These are phyloP conservation scores for Neolamprologus devosi DNA, from an alignment of 2,113 vertebrate species.

Conservation along the genomic window DNA sequence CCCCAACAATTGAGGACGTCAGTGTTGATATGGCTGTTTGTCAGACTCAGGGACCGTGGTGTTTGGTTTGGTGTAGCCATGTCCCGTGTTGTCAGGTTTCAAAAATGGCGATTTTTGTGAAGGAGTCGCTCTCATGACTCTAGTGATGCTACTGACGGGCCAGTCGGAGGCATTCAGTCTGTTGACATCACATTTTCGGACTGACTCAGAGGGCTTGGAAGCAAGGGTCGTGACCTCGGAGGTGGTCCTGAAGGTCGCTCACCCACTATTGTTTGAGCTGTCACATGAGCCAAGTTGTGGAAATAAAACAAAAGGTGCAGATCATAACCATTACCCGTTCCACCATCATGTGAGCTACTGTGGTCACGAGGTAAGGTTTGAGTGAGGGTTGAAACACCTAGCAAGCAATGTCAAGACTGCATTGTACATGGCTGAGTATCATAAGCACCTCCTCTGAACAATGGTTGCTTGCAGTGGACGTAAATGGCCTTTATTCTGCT, in stretches of 20 bases:
- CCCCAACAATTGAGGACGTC: neutral
- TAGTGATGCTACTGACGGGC: rapidly evolving
- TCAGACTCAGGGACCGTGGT: neutral
- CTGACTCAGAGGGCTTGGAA: neutral
- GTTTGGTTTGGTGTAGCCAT: neutral
- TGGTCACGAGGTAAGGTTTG: neutral
- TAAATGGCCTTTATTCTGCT: neutral
- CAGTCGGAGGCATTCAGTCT: neutral
- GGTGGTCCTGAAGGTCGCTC: rapidly evolving
- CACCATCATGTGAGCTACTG: neutral
- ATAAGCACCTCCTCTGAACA: neutral
- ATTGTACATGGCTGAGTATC: neutral
- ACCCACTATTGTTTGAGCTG: neutral
- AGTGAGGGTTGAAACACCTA: neutral
- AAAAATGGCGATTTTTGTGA: neutral
- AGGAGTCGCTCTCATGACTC: neutral
- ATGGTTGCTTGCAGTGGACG: neutral
- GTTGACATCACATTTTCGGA: neutral
- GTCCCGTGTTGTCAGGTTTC: neutral
- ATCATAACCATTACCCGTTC: neutral
- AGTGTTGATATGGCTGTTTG: neutral
- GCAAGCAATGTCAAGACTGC: neutral
- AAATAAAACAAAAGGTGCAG: neutral
- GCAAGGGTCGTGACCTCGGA: neutral
- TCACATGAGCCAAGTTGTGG: neutral